Base-by-base conservation (phyloP, 2,113 vertebrate species). In the Neotragus pygmaeus region DNA sequence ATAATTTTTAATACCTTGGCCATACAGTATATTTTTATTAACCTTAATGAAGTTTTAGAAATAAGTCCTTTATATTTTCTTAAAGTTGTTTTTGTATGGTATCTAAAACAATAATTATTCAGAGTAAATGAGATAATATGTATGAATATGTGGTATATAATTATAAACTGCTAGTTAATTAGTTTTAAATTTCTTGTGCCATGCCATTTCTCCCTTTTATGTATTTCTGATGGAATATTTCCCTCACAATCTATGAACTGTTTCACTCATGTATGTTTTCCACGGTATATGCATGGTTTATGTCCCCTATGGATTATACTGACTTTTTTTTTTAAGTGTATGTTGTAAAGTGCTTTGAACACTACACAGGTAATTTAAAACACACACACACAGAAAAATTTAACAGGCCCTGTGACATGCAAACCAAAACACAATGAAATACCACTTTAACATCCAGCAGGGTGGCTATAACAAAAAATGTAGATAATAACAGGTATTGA, bases 101-200 rank as follows among this genome's bases (percentile, higher is more conserved):
- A 89, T 33, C 82, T 92, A 95, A 88, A n/a, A 85, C 88, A 82
- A 83, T 87, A 81, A 88, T 88, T 96, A 96, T 93, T 95, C 83
- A 57, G 78, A 89, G 21, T 89, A 95, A 96, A 95, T 89, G 36
- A 90, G 28, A 47, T 89, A 88, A 64, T 13, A 66, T 13, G 21
- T 57, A 17, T 81, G 17, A 97, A 70, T 81, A 95, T 85, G 23
- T 91, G 25, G 27, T 90, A 92, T 80, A 3, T 30, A 93, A 91
- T 60, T 97, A 94, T 60, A 89, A 97, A 92, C 1, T 55, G 17
- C 39, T 70, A 91, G 73, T 94, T 9, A 91, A 93, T 89, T 82
- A 84, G 14, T 77, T 86, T 97, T 43, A 95, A 39, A 55, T 21
- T 77, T 90, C 75, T 92, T 33, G 33, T 45, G 17, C 21, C 36